Percentiles rank a stretch among this genome's conserved stretches.
Evolutionary conservation across 2,113 vertebrate genomes (phyloP).

Genomic region (Megaceryle maxima): DNA sequence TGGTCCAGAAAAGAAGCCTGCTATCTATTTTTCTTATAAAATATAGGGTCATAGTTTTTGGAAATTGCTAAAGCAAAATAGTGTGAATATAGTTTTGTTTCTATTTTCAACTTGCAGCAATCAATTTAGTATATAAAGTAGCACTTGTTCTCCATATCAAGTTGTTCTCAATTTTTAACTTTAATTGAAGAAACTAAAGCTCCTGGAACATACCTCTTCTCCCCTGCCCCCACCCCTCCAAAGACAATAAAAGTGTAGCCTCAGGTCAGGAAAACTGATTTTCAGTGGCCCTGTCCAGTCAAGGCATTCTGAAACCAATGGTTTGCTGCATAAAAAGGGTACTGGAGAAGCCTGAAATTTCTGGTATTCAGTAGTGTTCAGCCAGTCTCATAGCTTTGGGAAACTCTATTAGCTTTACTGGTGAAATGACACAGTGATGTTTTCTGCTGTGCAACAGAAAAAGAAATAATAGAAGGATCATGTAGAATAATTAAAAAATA

Average conservation of each 20-base stretch:
- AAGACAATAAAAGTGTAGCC: not conserved
- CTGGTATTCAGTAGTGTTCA: not conserved
- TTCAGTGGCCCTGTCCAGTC: not conserved
- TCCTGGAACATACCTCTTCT: not conserved
- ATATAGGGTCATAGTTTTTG: not conserved
- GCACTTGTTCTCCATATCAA: not conserved
- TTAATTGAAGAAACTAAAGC: not conserved
- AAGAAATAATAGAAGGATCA: not conserved
- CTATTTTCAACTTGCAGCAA: not conserved
- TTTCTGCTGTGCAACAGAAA: not conserved
- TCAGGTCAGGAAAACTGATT: not conserved
- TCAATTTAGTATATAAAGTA: not conserved
- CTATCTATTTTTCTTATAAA: conserved; percentile 11
- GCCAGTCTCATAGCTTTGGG: not conserved
- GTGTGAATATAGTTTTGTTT: not conserved
- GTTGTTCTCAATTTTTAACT: not conserved
- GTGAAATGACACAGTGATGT: not conserved
- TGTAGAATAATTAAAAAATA: not conserved
- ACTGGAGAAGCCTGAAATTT: not conserved
- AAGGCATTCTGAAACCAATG: not conserved
- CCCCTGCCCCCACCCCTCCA: not conserved
- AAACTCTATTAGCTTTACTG: not conserved
- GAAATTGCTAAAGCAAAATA: not conserved
- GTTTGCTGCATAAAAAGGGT: not conserved
- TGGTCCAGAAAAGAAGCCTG: not conserved